phyloP scores from a whole-genome alignment of 2,797 vertebrate species.

The Lepilemur septentrionalis region DNA sequence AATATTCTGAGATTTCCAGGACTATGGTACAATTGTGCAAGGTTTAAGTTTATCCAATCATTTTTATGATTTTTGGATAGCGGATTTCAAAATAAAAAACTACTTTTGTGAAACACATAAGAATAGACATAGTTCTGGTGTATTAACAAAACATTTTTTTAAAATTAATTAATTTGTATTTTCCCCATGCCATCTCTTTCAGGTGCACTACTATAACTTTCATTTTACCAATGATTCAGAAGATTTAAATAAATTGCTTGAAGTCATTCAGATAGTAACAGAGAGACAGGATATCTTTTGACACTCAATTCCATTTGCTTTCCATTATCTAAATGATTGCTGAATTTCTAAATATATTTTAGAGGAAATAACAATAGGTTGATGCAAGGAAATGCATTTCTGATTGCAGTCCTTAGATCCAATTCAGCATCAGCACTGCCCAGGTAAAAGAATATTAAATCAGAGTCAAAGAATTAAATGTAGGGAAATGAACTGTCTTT shows the following conservation, averaged over 20 bases:
- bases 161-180: not conserved
- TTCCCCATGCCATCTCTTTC: not conserved
- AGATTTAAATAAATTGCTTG: not conserved
- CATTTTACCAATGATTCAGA: not conserved
- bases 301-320: slow-evolving; percentile 2
- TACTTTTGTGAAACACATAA: not conserved
- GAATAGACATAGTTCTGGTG: not conserved
- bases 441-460: not conserved
- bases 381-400: not conserved
- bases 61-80: not conserved
- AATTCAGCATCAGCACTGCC: not conserved
- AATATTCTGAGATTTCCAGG: not conserved
- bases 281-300: not conserved
- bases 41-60: not conserved
- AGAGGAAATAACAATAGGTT: not conserved
- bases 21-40: not conserved
- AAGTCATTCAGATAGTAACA: not conserved
- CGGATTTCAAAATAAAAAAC: not conserved
- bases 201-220: not conserved
- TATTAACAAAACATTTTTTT: not conserved
- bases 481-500: not conserved
- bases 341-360: not conserved
- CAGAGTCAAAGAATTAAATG: not conserved
- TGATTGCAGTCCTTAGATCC: not conserved
- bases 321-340: slow-evolving; percentile 18